Evolutionary conservation across 2,113 vertebrate species (phyloP), one percentile per base, ranked within the genome.

Genomic region (Suricata suricatta): DNA sequence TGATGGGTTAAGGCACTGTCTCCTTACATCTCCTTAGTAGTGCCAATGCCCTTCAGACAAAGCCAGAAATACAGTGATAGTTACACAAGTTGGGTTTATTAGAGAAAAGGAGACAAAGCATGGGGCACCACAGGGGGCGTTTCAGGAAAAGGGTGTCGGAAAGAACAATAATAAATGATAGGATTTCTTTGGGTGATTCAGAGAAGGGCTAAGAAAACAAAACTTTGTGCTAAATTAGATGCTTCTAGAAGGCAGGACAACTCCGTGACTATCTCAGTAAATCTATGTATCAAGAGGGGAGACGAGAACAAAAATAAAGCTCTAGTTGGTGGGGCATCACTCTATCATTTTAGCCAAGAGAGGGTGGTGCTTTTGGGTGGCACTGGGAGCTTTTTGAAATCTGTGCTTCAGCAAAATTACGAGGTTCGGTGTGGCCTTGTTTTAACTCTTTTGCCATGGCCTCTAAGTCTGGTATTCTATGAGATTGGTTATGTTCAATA

Each of bases 401-500:
- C 11, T 84, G 14, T 41, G 19, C 27, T 44, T 27, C n/a, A 7
- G 7, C 29, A 66, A 89, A 81, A 88, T 52, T 41, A 25, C 10
- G 7, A 68, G 19, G 9, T 38, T 4, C 50, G 11, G 64, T 2
- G 10, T 23, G 66, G 16, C 2, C 12, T 69, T 69, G 47, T 72
- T 27, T 81, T 12, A 1, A 57, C 12, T 47, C 44, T 92, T 69
- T 76, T 27, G 16, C 72, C 38, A n/a, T 0, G 17, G 29, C 29
- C 15, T 82, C 19, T 0, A 47, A 10, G 4, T 35, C 17, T 47
- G 35, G 23, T 27, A 15, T 35, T 96, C 72, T 77, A 16, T 57
- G 69, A 38, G 19, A 12, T 25, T 0, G 6, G 44, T 25, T 7
- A 76, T 7, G 38, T 29, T 35, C 14, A 0, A 0, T 2, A 50